A percentile compares a stretch with the other conserved stretches of the same genome.
Evolutionary conservation across 1,140 invertebrate species (phyloP).

Genomic region (Ceratitis capitata): DNA sequence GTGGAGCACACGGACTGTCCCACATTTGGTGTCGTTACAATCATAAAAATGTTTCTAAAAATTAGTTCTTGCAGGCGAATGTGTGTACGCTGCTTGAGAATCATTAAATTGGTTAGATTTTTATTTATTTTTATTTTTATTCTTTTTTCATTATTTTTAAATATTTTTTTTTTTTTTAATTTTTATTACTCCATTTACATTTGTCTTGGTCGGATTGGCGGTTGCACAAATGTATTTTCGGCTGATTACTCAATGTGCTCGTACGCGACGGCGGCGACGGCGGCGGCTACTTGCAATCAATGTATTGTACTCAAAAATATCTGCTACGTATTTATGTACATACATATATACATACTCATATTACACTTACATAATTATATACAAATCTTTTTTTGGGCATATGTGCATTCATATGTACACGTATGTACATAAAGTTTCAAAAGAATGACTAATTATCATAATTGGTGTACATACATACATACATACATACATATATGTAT

Average conservation of each 20-base stretch:
- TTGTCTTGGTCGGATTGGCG: no score
- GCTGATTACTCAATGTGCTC: background rate
- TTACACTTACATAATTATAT: no score
- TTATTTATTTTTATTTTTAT: background rate
- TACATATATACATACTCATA: background rate
- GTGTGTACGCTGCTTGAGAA: background rate
- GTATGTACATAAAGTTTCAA: background rate
- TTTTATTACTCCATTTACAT: background rate
- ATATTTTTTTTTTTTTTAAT: background rate
- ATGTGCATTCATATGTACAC: background rate
- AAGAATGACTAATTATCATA: background rate
- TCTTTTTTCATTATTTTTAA: background rate
- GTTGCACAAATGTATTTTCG: background rate
- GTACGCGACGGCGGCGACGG: no score
- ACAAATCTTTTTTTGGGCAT: no score
- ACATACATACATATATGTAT: no score
- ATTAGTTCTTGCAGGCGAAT: background rate
- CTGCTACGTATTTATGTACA: background rate
- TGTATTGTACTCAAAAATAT: background rate
- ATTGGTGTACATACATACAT: no score
- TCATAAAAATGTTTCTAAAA: background rate
- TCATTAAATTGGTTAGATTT: background rate
- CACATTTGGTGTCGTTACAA: background rate
- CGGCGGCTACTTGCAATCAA: background rate
- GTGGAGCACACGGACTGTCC: background rate